Percentiles rank a stretch among this genome's conserved stretches.
Evolutionary conservation across 2,113 vertebrate genomes (phyloP).

Genomic region (Austrofundulus limnaeus): DNA sequence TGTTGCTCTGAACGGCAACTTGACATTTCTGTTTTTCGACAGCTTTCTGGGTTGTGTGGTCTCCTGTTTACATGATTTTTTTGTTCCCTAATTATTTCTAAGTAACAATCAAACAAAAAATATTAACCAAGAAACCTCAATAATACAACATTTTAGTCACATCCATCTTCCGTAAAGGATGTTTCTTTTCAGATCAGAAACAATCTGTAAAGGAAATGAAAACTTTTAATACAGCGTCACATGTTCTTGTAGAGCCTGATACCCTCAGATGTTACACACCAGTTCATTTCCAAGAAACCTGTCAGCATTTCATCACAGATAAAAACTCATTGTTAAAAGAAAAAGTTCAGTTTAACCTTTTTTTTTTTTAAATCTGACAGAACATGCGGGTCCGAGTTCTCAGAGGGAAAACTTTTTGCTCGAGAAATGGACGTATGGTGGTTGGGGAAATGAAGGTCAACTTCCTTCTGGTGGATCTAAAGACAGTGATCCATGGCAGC

Average conservation of each 20-base stretch:
- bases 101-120: too few relatives aligned
- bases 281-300: background rate
- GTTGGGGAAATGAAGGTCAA: constrained; percentile 83
- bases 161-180: too few relatives aligned
- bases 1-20: too few relatives aligned
- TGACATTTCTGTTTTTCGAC: too few relatives aligned
- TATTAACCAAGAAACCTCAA: too few relatives aligned
- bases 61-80: too few relatives aligned
- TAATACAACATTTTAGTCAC: too few relatives aligned
- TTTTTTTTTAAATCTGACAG: constrained; percentile 62
- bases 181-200: background rate
- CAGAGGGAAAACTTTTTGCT: constrained; percentile 82
- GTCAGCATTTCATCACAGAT: background rate
- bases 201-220: background rate
- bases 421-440: constrained; percentile 78
- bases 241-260: background rate
- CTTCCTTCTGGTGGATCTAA: constrained; percentile 85
- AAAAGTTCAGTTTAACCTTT: constrained; percentile 1
- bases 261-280: background rate
- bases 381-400: constrained; percentile 82
- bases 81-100: too few relatives aligned
- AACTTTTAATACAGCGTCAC: background rate
- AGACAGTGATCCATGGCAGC: constrained; percentile 84
- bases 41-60: too few relatives aligned
- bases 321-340: background rate